Base-by-base conservation (phyloP, 2,888 invertebrate species). In the Aproaerema taeniolella region DNA sequence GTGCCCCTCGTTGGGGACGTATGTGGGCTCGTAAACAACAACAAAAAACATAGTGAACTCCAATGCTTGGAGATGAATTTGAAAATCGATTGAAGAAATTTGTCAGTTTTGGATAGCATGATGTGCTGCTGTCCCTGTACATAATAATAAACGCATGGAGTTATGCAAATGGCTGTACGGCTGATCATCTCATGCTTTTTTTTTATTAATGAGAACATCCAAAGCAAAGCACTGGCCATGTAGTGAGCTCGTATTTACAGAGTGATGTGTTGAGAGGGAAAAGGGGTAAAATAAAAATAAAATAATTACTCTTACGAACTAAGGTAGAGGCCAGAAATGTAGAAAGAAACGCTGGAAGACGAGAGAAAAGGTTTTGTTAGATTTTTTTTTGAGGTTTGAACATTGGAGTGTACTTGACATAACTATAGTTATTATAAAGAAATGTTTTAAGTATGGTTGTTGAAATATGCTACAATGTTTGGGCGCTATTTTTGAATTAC, bases 321-420 rank as follows among this genome's bases (percentile, higher is more conserved):
- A 87, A 76, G 66, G 85, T 73, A 54, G 83, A 83, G 67, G 87
- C 80, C 86, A 86, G 79, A 86, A 80, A 87, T 70, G 86, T 78
- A 47, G 87, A 83, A 65, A 87, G 82, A 86, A 86, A 87, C 65
- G 78, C 85, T 86, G 83, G 59, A 86, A 86, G 67, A 68, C 63
- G 66, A 70, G 61, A 61, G 66, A 64, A 56, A 55, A 47, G 41
- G 49, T 41, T 47, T 39, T 25, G 52, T 59, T 59, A 61, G 47
- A 55, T 40, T 20, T 37, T 35, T 37, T 46, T 37, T 36, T 41
- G n/a, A n/a, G n/a, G n/a, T n/a, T 38, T 40, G 30, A 28, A 30
- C 25, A 29, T 29, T 6, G 20, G 28, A n/a, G n/a, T n/a, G 28
- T n/a, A 29, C 6, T 29, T 26, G 11, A n/a, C 28, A 11, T 11